Percentiles rank a stretch among this genome's conserved stretches.
Evolutionary conservation across 2,888 invertebrate species (phyloP).

Genomic region (Leptinotarsa juncta): DNA sequence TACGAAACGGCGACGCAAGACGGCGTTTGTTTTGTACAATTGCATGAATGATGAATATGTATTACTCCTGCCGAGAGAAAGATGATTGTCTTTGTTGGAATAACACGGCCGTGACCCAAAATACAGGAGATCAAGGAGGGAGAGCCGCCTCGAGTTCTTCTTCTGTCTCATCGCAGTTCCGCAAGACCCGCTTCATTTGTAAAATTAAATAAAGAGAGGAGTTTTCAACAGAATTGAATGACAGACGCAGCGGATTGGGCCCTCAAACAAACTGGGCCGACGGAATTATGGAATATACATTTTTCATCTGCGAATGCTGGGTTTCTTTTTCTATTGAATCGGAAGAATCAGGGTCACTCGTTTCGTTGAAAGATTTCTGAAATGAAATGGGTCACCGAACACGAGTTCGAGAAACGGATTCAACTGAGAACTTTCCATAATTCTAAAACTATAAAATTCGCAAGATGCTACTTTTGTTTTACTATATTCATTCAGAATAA

Average conservation of each 20-base stretch:
- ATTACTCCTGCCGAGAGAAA: slow-evolving; percentile 56
- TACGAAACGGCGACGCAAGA: slow-evolving; percentile 58
- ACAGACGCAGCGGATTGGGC: slow-evolving; percentile 46
- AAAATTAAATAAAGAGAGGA: slow-evolving; percentile 47
- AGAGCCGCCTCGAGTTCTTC: slow-evolving; percentile 2
- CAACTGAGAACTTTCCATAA: too few relatives aligned
- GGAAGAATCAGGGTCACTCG: slow-evolving; percentile 37
- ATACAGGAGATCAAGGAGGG: neutral
- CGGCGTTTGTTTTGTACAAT: slow-evolving; percentile 60
- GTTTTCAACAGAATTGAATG: slow-evolving; percentile 48
- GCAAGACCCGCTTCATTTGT: slow-evolving; percentile 47
- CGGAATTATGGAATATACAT: slow-evolving; percentile 37
- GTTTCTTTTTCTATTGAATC: slow-evolving; percentile 18
- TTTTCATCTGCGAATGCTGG: neutral
- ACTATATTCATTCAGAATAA: too few relatives aligned
- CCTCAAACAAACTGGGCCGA: slow-evolving; percentile 38
- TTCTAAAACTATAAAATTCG: too few relatives aligned
- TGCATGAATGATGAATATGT: slow-evolving; percentile 62
- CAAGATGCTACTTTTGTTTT: too few relatives aligned
- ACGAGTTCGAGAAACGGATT: slow-evolving; percentile 2
- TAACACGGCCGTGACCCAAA: slow-evolving; percentile 17
- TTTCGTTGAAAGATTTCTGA: slow-evolving; percentile 30
- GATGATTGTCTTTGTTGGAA: slow-evolving; percentile 58
- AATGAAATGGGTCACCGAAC: slow-evolving; percentile 28
- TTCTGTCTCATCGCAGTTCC: slow-evolving; percentile 40